A percentile compares a stretch with the other conserved stretches of the same genome.
Conservation (phyloP, 2,113 vertebrate species). For the Mormoops blainvillei region DNA sequence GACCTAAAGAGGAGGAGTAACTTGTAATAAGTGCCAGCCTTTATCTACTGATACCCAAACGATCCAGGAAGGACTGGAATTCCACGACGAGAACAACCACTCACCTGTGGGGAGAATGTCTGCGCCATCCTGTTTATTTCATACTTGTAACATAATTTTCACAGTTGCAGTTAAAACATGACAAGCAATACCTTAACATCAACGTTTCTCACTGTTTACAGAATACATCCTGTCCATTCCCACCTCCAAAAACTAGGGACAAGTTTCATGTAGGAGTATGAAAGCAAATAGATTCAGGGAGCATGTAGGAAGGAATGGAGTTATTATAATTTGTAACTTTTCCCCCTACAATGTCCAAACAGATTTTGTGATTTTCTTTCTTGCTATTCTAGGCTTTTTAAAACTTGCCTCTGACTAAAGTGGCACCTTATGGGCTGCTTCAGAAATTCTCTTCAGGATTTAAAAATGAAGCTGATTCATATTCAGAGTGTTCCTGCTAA, state of each 20-base stretch:
- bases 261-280: neutral
- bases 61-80: neutral
- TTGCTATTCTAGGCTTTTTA: constrained; percentile 61
- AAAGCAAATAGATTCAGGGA: neutral
- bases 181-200: neutral
- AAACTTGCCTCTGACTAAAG: constrained; percentile 61
- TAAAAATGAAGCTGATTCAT: constrained; percentile 67
- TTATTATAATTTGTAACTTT: constrained; percentile 26
- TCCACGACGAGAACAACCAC: neutral
- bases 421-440: constrained; percentile 64
- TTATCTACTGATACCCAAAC: neutral
- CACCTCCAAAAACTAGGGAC: neutral
- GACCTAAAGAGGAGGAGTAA: neutral
- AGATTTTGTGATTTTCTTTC: constrained; percentile 48
- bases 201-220: neutral
- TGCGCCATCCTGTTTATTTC: neutral
- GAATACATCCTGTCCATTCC: neutral
- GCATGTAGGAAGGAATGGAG: neutral
- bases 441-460: constrained; percentile 62
- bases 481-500: constrained; percentile 68
- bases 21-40: neutral
- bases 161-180: neutral
- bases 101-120: neutral
- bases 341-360: constrained; percentile 32
- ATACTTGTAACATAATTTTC: neutral